phyloP scores from a whole-genome alignment of 2,888 invertebrate genomes.

The Apodemia hepburni region DNA sequence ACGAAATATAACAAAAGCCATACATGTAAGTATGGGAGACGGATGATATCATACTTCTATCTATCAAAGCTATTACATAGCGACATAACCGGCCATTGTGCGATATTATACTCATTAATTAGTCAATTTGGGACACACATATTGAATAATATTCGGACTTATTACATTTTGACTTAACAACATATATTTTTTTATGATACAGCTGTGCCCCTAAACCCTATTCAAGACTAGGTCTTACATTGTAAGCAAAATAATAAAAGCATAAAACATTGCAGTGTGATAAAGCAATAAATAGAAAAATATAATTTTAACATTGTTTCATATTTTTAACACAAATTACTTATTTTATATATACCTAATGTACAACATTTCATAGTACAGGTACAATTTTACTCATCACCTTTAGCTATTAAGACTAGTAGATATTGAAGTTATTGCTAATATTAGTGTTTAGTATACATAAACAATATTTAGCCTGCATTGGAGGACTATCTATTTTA shows the following conservation, averaged over 20 bases:
- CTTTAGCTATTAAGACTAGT: slow-evolving; percentile 5
- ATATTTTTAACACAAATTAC: background rate
- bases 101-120: no score
- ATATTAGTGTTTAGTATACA: background rate
- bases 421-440: slow-evolving; percentile 1
- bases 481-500: background rate
- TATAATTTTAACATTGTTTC: slow-evolving; percentile 5
- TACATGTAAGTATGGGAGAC: no score
- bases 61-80: no score
- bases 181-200: background rate
- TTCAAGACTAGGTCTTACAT: background rate
- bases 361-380: slow-evolving; percentile 2
- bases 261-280: slow-evolving; percentile 6
- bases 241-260: background rate
- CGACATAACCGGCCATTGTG: no score
- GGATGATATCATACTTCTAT: no score
- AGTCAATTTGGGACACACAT: no score
- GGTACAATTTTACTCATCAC: slow-evolving; percentile 6
- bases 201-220: background rate
- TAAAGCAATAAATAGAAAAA: slow-evolving; percentile 11
- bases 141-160: no score
- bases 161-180: no score
- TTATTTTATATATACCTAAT: background rate
- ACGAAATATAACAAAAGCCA: no score
- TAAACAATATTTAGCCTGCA: background rate